Percentiles rank a stretch among this genome's conserved stretches.
These are phyloP conservation scores for Cisticola juncidis DNA, from an alignment of 2,113 vertebrate species.

Conservation along the genomic window DNA sequence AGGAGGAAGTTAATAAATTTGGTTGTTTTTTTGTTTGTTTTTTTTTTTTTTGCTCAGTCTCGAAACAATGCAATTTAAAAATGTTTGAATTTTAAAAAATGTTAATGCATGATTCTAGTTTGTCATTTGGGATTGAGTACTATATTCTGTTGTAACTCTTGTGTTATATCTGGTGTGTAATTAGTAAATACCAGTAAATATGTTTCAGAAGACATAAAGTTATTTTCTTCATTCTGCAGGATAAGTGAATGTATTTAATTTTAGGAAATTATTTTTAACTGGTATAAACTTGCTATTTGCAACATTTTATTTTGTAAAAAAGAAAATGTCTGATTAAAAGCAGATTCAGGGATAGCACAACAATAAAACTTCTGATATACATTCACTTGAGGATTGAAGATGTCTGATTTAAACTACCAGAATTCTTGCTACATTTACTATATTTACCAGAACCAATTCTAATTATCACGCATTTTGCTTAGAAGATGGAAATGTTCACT, in stretches of 20 bases:
- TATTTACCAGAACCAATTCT: background rate
- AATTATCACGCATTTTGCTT: background rate
- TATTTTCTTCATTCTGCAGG: background rate
- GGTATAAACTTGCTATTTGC: background rate
- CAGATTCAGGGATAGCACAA: background rate
- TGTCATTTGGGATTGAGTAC: background rate
- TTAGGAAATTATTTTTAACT: background rate
- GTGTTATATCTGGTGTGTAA: background rate
- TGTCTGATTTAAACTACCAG: background rate
- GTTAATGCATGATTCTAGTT: background rate
- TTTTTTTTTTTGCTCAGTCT: background rate
- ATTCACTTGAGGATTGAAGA: background rate
- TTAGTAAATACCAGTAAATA: background rate
- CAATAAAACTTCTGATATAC: background rate
- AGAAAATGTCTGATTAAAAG: background rate
- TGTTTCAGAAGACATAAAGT: background rate
- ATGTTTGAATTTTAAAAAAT: background rate
- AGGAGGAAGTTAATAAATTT: background rate
- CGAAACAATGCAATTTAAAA: background rate
- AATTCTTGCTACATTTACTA: background rate
- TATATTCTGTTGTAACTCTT: background rate
- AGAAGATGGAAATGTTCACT: background rate
- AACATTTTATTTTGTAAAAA: background rate
- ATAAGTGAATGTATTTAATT: background rate
- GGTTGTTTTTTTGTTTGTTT: background rate